Conservation (phyloP, 64 coral and sea anemone species). For the Actinia equina region DNA sequence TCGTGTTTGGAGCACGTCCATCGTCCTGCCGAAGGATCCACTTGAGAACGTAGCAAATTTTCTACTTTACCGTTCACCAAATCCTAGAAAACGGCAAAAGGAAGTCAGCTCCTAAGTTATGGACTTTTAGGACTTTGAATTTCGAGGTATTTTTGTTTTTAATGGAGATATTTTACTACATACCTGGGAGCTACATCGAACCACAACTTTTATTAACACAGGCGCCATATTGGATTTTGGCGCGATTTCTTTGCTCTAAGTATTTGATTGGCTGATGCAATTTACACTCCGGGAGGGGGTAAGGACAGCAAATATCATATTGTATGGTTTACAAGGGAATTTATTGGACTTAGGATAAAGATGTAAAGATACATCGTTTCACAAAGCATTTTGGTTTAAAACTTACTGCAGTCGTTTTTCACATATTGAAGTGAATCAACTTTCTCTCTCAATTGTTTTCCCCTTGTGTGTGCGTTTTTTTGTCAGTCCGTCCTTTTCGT, state of each 20-base stretch:
- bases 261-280: not conserved
- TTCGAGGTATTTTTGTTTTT: not conserved
- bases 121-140: not conserved
- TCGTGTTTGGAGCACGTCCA: conserved; percentile 66
- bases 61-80: conserved; percentile 52
- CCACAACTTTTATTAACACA: conserved; percentile 44
- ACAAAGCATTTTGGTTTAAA: no score
- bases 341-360: no score
- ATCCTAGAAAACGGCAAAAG: not conserved
- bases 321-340: no score
- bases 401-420: no score
- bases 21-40: conserved; percentile 30
- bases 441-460: no score
- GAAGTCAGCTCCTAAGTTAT: not conserved
- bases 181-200: conserved; percentile 83
- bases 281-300: not conserved
- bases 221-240: conserved; percentile 88
- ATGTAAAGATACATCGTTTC: no score
- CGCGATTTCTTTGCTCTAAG: conserved; percentile 38
- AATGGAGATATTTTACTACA: not conserved
- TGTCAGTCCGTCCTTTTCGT: no score
- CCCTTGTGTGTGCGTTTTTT: no score
- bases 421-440: no score
- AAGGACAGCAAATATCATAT: no score
- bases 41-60: conserved; percentile 55